Conservation (phyloP, 2,113 vertebrate genomes). For the Zapornia atra region DNA sequence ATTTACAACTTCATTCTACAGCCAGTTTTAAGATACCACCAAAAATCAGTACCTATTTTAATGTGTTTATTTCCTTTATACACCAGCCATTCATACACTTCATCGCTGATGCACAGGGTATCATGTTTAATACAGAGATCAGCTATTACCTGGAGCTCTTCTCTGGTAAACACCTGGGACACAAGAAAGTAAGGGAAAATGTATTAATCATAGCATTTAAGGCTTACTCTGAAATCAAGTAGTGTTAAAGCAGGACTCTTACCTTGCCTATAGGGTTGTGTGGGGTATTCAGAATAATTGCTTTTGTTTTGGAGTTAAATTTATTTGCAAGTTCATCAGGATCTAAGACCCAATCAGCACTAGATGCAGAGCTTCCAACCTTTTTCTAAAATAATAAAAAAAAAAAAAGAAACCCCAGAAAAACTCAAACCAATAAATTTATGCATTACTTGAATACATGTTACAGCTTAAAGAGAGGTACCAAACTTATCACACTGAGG, state of each 20-base stretch:
- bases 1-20: not conserved
- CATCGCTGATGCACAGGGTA: conserved; percentile 93
- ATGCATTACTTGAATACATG: not conserved
- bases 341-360: conserved; percentile 90
- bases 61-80: conserved; percentile 89
- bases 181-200: not conserved
- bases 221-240: not conserved
- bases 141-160: conserved; percentile 90
- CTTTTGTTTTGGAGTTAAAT: conserved; percentile 94
- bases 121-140: conserved; percentile 93
- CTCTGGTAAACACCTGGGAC: conserved; percentile 85
- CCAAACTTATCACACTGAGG: not conserved
- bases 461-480: not conserved
- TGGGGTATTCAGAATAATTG: conserved; percentile 94
- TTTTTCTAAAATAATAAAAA: conserved; percentile 73
- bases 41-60: conserved; percentile 87
- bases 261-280: conserved; percentile 96
- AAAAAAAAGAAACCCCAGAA: not conserved
- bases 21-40: not conserved
- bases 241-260: conserved; percentile 7
- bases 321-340: conserved; percentile 88
- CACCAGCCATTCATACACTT: conserved; percentile 96
- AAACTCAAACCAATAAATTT: not conserved
- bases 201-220: not conserved
- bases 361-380: conserved; percentile 70